Evolutionary conservation across 2,888 invertebrate species (phyloP), one percentile per base, ranked within the genome.

Genomic region (Harpalus rubripes): DNA sequence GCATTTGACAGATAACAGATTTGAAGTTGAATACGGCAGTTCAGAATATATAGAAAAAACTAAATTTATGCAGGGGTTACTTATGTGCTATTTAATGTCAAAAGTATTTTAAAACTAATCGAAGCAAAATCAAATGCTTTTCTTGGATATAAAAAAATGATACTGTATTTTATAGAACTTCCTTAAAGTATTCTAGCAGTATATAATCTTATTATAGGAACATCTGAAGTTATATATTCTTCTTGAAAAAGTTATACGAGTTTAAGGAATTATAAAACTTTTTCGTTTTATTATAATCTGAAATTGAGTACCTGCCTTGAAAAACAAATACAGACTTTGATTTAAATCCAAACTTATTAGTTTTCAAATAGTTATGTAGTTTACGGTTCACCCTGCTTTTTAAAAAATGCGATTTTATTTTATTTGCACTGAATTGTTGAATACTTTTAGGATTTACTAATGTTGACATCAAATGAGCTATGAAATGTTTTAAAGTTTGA

Each of bases 281-380:
- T 44, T 32, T 78, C 78, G 56, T 58, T 52, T 78, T 78, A 58
- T 78, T 18, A 58, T 78, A 52, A 78, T 56, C 78, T 78, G 52
- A 78, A 52, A 78, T 78, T 78, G 78, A 78, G 32, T 58, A 78
- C 26, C 18, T 58, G 39, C 26, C 68, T 68, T 68, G 7, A 68
- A 68, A 68, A 68, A 68, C 41, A 68, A 68, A 68, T 26, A 39
- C 7, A 26, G 7, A 26, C 15, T 32, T 68, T 39, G 39, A 68
- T 39, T 0, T 10, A 39, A 22, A 68, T 68, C 22, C 32, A 5
- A 68, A 68, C 8, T 7, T 15, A 32, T 32, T 39, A 68, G 39
- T 32, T 68, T 63, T 63, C 26, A 59, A 52, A 52, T 10, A 22
- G 15, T 68, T 65, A 65, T 65, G 32, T 65, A 15, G 63, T 61